A percentile compares a stretch with the other conserved stretches of the same genome.
Conservation (phyloP, 2,113 vertebrate species). For the Xiphophorus maculatus region DNA sequence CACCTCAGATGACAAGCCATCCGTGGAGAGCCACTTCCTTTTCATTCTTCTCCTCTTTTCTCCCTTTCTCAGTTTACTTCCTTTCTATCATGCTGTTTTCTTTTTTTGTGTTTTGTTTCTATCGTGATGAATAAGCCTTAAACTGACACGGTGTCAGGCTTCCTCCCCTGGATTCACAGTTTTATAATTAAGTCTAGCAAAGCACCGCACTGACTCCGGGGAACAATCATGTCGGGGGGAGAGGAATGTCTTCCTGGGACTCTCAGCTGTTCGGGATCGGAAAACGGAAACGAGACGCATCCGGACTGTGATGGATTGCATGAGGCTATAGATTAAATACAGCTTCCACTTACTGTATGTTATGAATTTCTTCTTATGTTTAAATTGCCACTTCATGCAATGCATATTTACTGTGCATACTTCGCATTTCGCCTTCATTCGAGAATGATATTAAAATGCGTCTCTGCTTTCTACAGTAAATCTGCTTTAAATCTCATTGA, state of each 20-base stretch:
- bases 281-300: slow-evolving; percentile 15
- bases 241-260: slow-evolving; percentile 28
- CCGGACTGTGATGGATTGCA: slow-evolving; percentile 30
- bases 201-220: slow-evolving; percentile 27
- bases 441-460: slow-evolving; percentile 27
- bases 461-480: slow-evolving; percentile 6
- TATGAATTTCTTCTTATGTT: slow-evolving; percentile 29
- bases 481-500: slow-evolving; percentile 24
- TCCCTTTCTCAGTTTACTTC: slow-evolving; percentile 34
- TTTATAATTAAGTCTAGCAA: slow-evolving; percentile 69
- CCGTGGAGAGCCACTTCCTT: slow-evolving; percentile 71
- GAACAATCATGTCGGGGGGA: slow-evolving; percentile 35
- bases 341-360: slow-evolving; percentile 29
- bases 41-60: slow-evolving; percentile 47
- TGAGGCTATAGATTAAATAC: slow-evolving; percentile 45
- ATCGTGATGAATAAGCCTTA: slow-evolving; percentile 45
- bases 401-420: slow-evolving; percentile 13
- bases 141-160: slow-evolving; percentile 38
- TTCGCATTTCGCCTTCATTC: not conserved
- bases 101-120: slow-evolving; percentile 4
- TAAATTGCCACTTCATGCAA: slow-evolving; percentile 32
- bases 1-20: slow-evolving; percentile 80
- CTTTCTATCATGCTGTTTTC: not conserved
- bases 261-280: slow-evolving; percentile 42
- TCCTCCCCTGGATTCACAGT: slow-evolving; percentile 43